These are phyloP conservation scores for Actinostola sp. DNA, from an alignment of 92 coral and sea anemone species.

Conservation along the genomic window DNA sequence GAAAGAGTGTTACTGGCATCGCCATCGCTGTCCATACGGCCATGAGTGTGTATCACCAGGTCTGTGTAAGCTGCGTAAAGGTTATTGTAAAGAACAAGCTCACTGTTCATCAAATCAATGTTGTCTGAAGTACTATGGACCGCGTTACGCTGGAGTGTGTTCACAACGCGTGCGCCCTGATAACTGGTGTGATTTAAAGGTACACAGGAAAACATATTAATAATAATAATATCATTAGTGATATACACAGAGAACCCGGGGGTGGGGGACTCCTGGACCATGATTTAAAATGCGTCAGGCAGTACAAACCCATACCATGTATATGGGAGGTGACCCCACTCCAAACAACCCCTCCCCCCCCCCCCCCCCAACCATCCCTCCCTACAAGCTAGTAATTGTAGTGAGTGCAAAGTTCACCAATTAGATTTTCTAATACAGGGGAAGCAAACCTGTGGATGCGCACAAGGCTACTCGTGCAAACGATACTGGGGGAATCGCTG, in stretches of 20 bases:
- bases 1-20: neutral
- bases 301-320: no score
- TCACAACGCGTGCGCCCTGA: neutral
- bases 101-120: neutral
- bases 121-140: neutral
- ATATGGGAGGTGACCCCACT: no score
- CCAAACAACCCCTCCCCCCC: no score
- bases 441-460: neutral
- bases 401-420: neutral
- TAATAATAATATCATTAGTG: neutral
- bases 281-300: neutral
- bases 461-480: neutral
- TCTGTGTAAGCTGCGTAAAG: neutral
- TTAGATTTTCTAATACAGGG: neutral
- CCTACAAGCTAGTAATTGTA: neutral
- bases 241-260: neutral
- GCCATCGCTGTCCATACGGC: neutral
- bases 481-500: neutral
- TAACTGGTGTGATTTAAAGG: constrained; percentile 1
- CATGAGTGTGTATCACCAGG: neutral
- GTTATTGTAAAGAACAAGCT: neutral
- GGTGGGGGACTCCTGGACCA: neutral
- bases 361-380: neutral
- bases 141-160: neutral
- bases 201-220: neutral